Evolutionary conservation across 2,888 invertebrate species (phyloP), one percentile per base, ranked within the genome.

Genomic region (Alitta virens): DNA sequence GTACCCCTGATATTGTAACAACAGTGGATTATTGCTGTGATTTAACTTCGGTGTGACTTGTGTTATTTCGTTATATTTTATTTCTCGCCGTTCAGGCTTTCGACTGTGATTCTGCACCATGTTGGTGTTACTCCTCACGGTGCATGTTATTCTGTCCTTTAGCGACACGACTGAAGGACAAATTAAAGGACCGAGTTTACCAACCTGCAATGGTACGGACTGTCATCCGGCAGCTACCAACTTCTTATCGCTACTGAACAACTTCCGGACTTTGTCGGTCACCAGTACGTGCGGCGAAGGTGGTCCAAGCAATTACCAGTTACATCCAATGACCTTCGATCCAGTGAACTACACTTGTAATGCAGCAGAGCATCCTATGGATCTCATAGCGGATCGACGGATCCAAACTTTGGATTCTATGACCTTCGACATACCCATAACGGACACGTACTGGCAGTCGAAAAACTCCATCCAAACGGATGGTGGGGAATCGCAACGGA

Each of bases 381-480:
- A 50, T 16, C 18, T 43, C 46, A 60, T 65, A 56, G 14, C 50
- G 9, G 65, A 65, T 33, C 33, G 56, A 42, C 38, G 46, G 21
- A 49, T 43, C 18, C 50, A 46, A 24, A 62, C 53, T 18, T 56
- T 63, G 2, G 25, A 51, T 21, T 40, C 56, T 42, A 58, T 58
- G 23, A 49, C 43, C 5, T 62, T 49, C 40, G 54, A 64, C 33
- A 58, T 56, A 26, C 63, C 64, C 2, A 52, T 33, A 14, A 51
- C 63, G 14, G 27, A 43, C 18, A 68, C 69, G 14, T 69, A 66
- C 40, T 71, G 71, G 71, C 66, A 67, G 43, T 69, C 69, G 1
- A 46, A 46, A 21, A 68, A 62, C 40, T 59, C 68, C 2, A 59
- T 69, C 0, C 25, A 52, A 14, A 38, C 18, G 12, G 43, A 38